A percentile compares a stretch with the other conserved stretches of the same genome.
Conservation (phyloP, 2,888 invertebrate species). For the Pterobdella sp. region DNA sequence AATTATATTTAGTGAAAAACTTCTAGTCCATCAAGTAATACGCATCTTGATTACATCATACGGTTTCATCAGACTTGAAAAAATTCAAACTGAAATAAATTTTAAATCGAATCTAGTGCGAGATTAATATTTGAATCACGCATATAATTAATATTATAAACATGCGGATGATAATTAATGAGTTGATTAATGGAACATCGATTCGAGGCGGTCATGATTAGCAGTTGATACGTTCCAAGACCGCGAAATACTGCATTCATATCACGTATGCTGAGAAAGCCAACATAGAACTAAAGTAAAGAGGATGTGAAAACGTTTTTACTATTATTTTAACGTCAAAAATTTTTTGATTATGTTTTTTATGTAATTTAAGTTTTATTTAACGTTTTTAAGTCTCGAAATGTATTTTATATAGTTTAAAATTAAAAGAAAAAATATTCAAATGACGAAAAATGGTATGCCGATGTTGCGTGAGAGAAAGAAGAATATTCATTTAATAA, state of each 20-base stretch:
- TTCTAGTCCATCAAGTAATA: neutral
- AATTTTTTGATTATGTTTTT: no score
- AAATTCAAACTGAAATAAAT: neutral
- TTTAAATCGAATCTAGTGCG: no score
- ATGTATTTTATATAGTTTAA: no score
- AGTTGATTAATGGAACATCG: slow-evolving; percentile 12
- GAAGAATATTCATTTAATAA: slow-evolving; percentile 9
- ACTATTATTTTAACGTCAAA: no score
- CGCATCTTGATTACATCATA: neutral
- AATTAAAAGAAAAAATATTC: no score
- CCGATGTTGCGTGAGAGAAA: neutral
- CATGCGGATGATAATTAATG: slow-evolving; percentile 14
- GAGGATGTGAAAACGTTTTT: neutral
- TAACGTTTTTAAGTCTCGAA: no score
- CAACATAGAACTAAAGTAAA: neutral
- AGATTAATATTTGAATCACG: neutral
- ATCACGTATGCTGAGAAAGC: slow-evolving; percentile 3
- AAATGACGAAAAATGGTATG: neutral
- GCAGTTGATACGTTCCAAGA: neutral
- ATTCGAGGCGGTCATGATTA: neutral
- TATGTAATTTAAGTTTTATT: no score
- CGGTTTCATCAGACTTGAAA: neutral
- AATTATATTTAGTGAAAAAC: no score
- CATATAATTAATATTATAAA: slow-evolving; percentile 12
- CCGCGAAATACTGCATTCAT: neutral